Percentiles rank a stretch among this genome's conserved stretches.
phyloP scores from a whole-genome alignment of 2,113 vertebrate species.

The Rhinopomastus cyanomelas region DNA sequence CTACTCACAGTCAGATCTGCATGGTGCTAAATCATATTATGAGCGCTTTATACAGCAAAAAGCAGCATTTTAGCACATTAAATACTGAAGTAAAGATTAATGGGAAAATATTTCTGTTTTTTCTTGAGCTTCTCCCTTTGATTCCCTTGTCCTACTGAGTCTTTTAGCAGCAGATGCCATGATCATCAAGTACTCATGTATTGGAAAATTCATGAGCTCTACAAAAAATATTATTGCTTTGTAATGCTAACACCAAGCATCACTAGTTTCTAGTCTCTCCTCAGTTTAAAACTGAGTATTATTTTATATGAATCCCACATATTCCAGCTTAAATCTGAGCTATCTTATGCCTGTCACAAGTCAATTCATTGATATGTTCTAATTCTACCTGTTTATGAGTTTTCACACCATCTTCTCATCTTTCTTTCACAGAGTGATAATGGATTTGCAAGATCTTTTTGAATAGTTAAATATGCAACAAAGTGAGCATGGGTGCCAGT shows the following conservation, averaged over 20 bases:
- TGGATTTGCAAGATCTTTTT: slow-evolving; percentile 20
- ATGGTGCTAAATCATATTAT: not conserved
- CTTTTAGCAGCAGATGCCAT: not conserved
- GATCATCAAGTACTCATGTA: not conserved
- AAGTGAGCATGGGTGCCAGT: slow-evolving; percentile 28
- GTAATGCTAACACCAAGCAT: not conserved
- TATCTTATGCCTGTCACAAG: not conserved
- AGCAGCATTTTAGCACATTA: not conserved
- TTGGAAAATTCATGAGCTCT: not conserved
- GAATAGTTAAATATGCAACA: slow-evolving; percentile 27
- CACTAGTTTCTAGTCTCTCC: not conserved
- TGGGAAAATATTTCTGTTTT: not conserved
- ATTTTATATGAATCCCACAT: not conserved
- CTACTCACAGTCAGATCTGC: accelerated
- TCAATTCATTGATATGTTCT: not conserved
- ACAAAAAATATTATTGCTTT: not conserved
- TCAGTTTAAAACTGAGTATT: not conserved
- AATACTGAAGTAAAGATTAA: not conserved
- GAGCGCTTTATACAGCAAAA: not conserved
- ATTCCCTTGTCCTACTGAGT: not conserved
- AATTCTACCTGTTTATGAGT: not conserved
- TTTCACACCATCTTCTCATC: slow-evolving; percentile 9
- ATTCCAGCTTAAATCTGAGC: not conserved
- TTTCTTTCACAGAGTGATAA: not conserved
- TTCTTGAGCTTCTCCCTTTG: not conserved